Percentiles rank a stretch among this genome's conserved stretches.
phyloP scores from a whole-genome alignment of 2,888 invertebrate species.

The Cylindroiulus punctatus region DNA sequence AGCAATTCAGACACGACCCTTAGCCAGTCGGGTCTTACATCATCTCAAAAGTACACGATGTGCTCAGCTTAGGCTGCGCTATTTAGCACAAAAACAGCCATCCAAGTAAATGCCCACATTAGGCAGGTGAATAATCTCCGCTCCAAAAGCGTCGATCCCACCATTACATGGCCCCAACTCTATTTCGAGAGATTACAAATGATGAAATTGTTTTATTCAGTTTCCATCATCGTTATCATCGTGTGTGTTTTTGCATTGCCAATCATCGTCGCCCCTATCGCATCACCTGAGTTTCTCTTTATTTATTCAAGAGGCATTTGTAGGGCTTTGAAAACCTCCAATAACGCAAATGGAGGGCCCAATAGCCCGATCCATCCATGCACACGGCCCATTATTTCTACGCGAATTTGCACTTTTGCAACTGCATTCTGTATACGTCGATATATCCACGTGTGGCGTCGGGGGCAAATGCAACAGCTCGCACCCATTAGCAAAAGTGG shows the following conservation, averaged over 20 bases:
- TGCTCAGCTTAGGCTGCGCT: neutral
- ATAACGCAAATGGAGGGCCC: slow-evolving; percentile 17
- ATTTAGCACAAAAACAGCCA: neutral
- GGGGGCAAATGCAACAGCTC: slow-evolving; percentile 39
- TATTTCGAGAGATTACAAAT: slow-evolving; percentile 6
- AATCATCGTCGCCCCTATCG: slow-evolving; percentile 1
- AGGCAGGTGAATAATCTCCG: slow-evolving; percentile 7
- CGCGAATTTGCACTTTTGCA: neutral
- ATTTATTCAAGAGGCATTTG: slow-evolving; percentile 21
- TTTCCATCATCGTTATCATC: slow-evolving; percentile 42
- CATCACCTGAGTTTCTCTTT: neutral
- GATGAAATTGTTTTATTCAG: slow-evolving; percentile 31
- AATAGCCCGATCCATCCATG: neutral
- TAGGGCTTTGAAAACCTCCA: slow-evolving; percentile 11
- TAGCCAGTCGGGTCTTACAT: neutral
- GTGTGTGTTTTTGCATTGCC: neutral
- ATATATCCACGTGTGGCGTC: neutral
- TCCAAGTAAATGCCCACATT: neutral
- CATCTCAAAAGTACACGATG: neutral
- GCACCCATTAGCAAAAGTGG: slow-evolving; percentile 34
- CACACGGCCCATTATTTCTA: neutral
- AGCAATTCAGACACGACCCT: no score
- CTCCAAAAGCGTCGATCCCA: neutral
- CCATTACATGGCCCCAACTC: neutral
- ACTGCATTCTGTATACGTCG: neutral